phyloP scores from a whole-genome alignment of 1,140 invertebrate genomes.

The Tetragnatha versicolor region DNA sequence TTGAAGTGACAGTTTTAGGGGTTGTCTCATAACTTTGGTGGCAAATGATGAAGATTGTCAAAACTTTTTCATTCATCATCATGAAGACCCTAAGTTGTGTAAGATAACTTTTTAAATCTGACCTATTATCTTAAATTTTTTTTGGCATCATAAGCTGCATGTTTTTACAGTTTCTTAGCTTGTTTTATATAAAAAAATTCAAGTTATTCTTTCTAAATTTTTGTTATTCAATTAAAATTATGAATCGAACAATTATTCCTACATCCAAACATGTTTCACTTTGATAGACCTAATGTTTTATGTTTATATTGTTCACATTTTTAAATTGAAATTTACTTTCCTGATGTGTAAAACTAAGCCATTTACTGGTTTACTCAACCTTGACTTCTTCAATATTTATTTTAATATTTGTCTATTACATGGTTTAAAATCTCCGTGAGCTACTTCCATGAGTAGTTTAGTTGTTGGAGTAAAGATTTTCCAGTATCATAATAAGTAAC shows the following conservation, averaged over 20 bases:
- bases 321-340: too few relatives aligned
- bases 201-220: not conserved
- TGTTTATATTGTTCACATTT: too few relatives aligned
- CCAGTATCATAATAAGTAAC: too few relatives aligned
- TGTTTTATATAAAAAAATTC: not conserved
- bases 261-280: not conserved
- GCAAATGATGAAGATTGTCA: not conserved
- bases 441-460: too few relatives aligned
- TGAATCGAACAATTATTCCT: not conserved
- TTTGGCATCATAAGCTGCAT: not conserved
- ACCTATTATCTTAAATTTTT: not conserved
- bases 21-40: not conserved
- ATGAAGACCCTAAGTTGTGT: not conserved
- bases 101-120: not conserved
- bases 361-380: not conserved
- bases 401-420: too few relatives aligned
- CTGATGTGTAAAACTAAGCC: too few relatives aligned
- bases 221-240: not conserved
- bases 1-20: not conserved
- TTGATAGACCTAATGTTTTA: too few relatives aligned
- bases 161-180: not conserved
- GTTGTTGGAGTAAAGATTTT: too few relatives aligned
- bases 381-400: not conserved
- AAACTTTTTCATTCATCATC: not conserved
- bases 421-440: too few relatives aligned